Evolutionary conservation across 2,888 invertebrate species (phyloP), one percentile per base, ranked within the genome.

Genomic region (Gisinianus flammeolus): DNA sequence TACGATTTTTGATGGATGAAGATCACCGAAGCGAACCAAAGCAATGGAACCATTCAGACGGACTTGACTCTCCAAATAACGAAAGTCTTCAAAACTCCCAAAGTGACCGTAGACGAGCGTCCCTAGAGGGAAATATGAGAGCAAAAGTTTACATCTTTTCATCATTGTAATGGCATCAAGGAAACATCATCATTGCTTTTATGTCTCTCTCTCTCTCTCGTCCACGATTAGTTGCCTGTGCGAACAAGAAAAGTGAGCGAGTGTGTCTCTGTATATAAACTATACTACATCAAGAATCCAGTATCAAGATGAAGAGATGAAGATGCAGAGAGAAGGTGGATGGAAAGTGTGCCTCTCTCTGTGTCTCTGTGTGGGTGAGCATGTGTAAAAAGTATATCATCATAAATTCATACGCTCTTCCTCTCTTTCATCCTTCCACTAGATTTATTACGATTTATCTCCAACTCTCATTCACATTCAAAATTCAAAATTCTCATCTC

Each of bases 41-140:
- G 80, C 80, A 70, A 85, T 80, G 52, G 85, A 83, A 76, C 83
- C 82, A 79, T 84, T 82, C 72, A 84, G 75, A 30, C 75, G 68
- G 44, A 83, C 78, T 52, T 22, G 77, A 31, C 69, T 81, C 33
- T 76, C 79, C 68, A 85, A 81, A 78, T 82, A 80, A 67, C 83
- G 79, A 68, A 81, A 79, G 77, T 85, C 85, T 76, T 84, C 80
- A 62, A 76, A 58, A 52, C 81, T 79, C 64, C 85, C 85, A 79
- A 82, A 85, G 78, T 82, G 81, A 72, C 81, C 83, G 81, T 85
- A 85, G 82, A 85, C 81, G 81, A 85, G 83, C 66, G 83, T 84
- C 81, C 83, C 85, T 85, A 78, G 44, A 69, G 81, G 76, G 80
- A 58, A 70, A 54, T 52, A 44, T 24, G 16, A 52, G 28, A 12